phyloP scores from a whole-genome alignment of 1,140 invertebrate genomes.

The Archegozetes longisetosus region DNA sequence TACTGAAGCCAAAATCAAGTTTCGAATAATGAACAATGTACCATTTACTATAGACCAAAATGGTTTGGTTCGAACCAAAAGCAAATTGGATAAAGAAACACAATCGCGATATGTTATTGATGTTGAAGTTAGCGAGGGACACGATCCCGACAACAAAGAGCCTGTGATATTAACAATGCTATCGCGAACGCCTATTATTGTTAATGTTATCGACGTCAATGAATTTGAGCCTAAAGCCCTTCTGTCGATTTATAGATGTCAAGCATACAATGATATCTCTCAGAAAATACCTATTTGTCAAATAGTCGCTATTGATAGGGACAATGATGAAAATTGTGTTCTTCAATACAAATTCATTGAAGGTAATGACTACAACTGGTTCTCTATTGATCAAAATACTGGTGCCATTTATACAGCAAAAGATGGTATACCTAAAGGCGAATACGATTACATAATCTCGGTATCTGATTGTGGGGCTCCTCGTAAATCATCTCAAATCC shows the following conservation, averaged over 20 bases:
- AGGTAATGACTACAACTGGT: constrained; percentile 54
- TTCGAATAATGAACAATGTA: constrained; percentile 53
- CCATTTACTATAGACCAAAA: constrained; percentile 22
- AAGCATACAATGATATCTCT: constrained; percentile 25
- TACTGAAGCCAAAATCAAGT: constrained; percentile 52
- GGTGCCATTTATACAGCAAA: constrained; percentile 29
- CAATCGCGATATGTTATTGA: constrained; percentile 34
- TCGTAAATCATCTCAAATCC: constrained; percentile 36
- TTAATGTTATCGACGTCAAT: constrained; percentile 65
- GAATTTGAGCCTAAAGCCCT: constrained; percentile 50
- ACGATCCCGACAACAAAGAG: background rate
- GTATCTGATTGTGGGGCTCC: constrained; percentile 43
- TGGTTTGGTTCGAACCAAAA: constrained; percentile 51
- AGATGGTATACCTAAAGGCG: constrained; percentile 3
- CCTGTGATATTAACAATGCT: background rate
- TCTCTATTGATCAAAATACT: constrained; percentile 63
- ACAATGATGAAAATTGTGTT: constrained; percentile 49
- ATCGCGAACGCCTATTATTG: constrained; percentile 39
- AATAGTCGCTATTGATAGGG: constrained; percentile 69
- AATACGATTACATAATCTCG: constrained; percentile 39
- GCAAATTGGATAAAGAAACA: constrained; percentile 57
- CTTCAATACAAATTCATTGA: constrained; percentile 22
- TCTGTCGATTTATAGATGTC: constrained; percentile 62
- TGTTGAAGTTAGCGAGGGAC: constrained; percentile 13
- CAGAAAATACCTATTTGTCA: constrained; percentile 27